Base-by-base conservation (phyloP, 2,113 vertebrate species). In the Hoplias malabaricus region DNA sequence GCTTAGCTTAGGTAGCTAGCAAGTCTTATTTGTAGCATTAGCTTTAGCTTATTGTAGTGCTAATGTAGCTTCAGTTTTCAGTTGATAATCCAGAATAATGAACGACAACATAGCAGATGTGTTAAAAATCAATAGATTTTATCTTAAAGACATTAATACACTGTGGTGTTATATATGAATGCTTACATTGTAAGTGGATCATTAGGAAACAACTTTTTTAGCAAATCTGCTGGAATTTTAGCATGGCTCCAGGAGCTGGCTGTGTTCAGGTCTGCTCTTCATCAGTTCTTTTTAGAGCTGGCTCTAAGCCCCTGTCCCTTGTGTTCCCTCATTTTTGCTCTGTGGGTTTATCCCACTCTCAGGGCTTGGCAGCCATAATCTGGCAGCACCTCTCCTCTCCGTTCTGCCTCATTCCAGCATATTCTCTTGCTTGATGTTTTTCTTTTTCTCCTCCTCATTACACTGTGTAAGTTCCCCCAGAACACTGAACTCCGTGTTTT, bases 231-330 rank as follows among this genome's bases (percentile, higher is more conserved):
- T 33, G 57, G n/a, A n/a, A n/a, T 63, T 34, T 25, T 13, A 16
- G 19, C 50, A 31, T 71, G 34, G 46, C 31, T 70, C 38, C 62
- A 59, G 54, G 43, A 0, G 42, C 59, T 5, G 9, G 33, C 70
- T 79, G 23, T 68, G 72, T 54, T 59, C 7, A 33, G 23, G 74
- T 71, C 85, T 88, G 87, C 77, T 88, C 86, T 77, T 88, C 73
- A 84, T 88, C 86, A 81, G 79, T 72, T 73, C 40, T 78, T 88
- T n/a, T 85, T 19, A 53, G 21, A 21, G 27, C 34, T 69, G 25
- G 7, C 38, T 69, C 54, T 9, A n/a, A 70, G 59, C 43, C 31
- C 25, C 23, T 23, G 12, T 1, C 11, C 31, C 48, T 23, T 10
- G 46, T 5, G 19, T 61, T 56, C 59, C 67, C 43, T 48, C 40